A percentile compares a stretch with the other conserved stretches of the same genome.
phyloP scores from a whole-genome alignment of 2,113 vertebrate species.

The Notothenia coriiceps region DNA sequence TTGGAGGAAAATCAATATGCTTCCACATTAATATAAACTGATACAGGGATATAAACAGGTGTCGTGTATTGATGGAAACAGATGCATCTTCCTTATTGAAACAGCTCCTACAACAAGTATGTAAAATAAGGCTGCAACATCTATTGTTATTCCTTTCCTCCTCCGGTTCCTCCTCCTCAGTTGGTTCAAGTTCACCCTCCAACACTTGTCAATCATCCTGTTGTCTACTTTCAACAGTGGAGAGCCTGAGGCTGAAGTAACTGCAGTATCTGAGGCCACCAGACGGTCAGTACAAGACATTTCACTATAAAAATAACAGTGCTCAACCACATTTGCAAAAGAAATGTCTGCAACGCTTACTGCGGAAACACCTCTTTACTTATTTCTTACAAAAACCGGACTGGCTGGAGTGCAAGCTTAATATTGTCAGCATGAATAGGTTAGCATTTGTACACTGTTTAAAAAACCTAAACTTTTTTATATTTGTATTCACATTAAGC shows the following conservation, averaged over 20 bases:
- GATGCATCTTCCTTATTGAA: constrained; percentile 28
- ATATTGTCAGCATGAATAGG: background rate
- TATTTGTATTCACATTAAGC: no score
- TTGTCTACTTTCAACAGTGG: constrained; percentile 47
- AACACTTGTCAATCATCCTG: constrained; percentile 54
- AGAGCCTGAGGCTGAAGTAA: constrained; percentile 42
- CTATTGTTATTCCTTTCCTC: constrained; percentile 38
- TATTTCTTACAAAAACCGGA: no score
- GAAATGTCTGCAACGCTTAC: background rate
- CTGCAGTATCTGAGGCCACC: constrained; percentile 20
- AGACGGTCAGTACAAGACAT: constrained; percentile 12
- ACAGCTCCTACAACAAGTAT: constrained; percentile 19
- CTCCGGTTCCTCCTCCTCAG: constrained; percentile 33
- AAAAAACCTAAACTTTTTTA: background rate
- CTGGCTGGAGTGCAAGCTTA: background rate
- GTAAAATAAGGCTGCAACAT: background rate
- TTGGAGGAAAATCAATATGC: constrained; percentile 19
- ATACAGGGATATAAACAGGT: constrained; percentile 1
- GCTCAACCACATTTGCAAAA: background rate
- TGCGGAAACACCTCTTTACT: background rate
- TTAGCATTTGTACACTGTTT: background rate
- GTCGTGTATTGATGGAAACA: constrained; percentile 1
- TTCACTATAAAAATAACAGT: background rate
- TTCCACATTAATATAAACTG: background rate
- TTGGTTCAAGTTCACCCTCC: constrained; percentile 33